Base-by-base conservation (phyloP, 2,113 vertebrate species). In the Nothobranchius kuhntae region DNA sequence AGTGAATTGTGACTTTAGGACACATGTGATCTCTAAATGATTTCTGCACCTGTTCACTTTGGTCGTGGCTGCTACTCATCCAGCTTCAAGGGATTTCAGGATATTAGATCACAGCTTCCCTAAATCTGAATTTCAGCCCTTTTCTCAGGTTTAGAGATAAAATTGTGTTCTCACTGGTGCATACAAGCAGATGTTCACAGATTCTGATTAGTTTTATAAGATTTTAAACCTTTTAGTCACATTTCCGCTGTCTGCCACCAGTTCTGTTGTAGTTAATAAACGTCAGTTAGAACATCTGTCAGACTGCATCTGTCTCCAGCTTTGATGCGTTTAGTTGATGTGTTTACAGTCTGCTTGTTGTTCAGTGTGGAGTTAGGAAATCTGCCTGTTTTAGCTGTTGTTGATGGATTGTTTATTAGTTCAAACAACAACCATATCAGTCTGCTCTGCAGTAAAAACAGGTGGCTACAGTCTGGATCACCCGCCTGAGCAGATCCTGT, bases 401-500 rank as follows among this genome's bases (percentile, higher is more conserved):
- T 44, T 24, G 52, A 36, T 21, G 17, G 21, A 46, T 15, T 24
- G 53, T 65, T 61, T 35, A 51, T 14, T 46, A 50, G 48, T 5
- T 6, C 12, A 24, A 60, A 54, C 58, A 9, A 14, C 1, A 17
- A 47, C 44, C 6, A 3, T 36, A 21, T 36, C 26, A 24, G 2
- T 62, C 30, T 47, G 9, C 24, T 56, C 21, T 42, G 35, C 36
- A 63, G 53, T 42, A 47, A 59, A 53, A 66, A 14, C 50, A 73
- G 38, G 9, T 38, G 40, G 11, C 36, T 17, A 17, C 54, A 46
- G 48, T 0, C 60, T 48, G 35, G 35, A 40, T 61, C 9, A 42
- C 40, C 24, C 4, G 38, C 9, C 44, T 46, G 2, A 0, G 44
- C n/a, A 44, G 61, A 68, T 56, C 9, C 0, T 61, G 45, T 9